Evolutionary conservation across 2,113 vertebrate genomes (phyloP).

Genomic region (Alces alces): DNA sequence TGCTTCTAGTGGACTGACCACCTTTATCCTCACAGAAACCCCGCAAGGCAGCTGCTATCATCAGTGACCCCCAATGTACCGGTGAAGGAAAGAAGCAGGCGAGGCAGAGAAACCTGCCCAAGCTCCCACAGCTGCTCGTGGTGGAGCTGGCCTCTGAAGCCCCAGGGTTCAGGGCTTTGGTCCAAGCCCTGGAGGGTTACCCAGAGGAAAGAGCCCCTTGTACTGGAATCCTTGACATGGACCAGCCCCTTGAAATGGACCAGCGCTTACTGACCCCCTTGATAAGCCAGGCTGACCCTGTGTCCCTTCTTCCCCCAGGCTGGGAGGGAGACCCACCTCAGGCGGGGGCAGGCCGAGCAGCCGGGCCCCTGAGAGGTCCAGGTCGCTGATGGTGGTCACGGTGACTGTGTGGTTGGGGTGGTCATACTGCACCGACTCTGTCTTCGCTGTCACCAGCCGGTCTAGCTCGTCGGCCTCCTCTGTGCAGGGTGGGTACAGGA

Average conservation of each 20-base stretch:
- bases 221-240: accelerated
- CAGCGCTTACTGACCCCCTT: background rate
- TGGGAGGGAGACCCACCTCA: conserved; percentile 73
- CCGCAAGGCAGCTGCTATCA: too few relatives aligned
- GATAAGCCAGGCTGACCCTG: too few relatives aligned
- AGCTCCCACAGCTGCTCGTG: background rate
- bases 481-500: background rate
- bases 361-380: conserved; percentile 86
- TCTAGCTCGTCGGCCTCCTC: conserved; percentile 92
- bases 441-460: conserved; percentile 81
- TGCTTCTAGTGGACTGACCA: too few relatives aligned
- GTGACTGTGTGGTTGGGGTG: conserved; percentile 97
- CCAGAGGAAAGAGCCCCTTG: background rate
- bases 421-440: conserved; percentile 89
- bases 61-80: too few relatives aligned
- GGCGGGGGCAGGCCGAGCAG: conserved; percentile 77
- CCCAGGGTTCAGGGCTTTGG: background rate
- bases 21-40: background rate
- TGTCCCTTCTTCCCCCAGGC: background rate
- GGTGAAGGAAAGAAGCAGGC: background rate
- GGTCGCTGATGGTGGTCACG: conserved; percentile 93
- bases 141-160: background rate
- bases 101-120: background rate
- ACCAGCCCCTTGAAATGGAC: background rate
- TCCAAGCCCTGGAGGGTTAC: background rate